Conservation (phyloP, 2,888 invertebrate species). For the Melanchra persicariae region DNA sequence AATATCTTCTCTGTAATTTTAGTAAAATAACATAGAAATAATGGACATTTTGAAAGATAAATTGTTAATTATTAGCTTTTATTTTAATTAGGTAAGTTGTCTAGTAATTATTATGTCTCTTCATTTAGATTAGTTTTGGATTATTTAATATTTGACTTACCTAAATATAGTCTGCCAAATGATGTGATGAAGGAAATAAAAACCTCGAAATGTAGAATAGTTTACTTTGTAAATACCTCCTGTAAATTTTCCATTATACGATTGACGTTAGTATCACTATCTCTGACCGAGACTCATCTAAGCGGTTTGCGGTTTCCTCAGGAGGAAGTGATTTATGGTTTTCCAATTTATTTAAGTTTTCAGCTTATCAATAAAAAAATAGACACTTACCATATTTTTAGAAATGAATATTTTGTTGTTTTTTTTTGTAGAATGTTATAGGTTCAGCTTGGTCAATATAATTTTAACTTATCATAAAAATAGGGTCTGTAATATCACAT, state of each 20-base stretch:
- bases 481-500: background rate
- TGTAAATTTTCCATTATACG: slow-evolving; percentile 5
- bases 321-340: background rate
- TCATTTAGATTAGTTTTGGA: background rate
- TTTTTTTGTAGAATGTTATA: background rate
- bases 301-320: slow-evolving; percentile 18
- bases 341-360: background rate
- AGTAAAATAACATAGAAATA: background rate
- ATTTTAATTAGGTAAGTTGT: background rate
- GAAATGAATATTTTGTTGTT: background rate
- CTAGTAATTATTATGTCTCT: background rate
- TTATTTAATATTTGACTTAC: background rate
- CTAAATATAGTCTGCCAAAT: background rate
- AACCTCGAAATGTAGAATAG: background rate
- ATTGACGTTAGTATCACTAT: slow-evolving; percentile 5
- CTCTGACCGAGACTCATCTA: background rate
- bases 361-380: background rate
- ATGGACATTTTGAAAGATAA: background rate
- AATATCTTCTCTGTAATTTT: slow-evolving; percentile 8
- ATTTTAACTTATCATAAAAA: too few relatives aligned
- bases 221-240: slow-evolving; percentile 4
- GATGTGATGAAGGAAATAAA: background rate
- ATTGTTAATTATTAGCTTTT: background rate
- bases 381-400: background rate
- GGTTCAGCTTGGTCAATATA: background rate